phyloP scores from a whole-genome alignment of 2,113 vertebrate genomes.

The Bubalus kerabau region DNA sequence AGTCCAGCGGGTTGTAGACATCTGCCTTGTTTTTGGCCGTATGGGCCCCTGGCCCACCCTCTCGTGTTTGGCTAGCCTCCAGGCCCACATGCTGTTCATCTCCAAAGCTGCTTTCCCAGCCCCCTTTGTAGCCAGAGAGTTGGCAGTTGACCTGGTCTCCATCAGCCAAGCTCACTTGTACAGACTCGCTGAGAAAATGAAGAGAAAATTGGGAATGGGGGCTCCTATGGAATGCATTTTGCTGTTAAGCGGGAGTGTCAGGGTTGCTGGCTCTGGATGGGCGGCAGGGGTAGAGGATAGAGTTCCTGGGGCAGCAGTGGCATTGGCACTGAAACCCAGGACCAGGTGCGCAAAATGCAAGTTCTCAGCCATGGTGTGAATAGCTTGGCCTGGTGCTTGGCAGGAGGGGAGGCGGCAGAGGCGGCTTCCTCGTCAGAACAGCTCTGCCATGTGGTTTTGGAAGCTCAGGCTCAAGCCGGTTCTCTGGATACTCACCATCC shows the following conservation, averaged over 20 bases:
- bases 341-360: not conserved
- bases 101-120: not conserved
- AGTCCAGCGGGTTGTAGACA: fast-evolving
- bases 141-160: not conserved
- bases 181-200: not conserved
- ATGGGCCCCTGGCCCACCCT: fast-evolving
- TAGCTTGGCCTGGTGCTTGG: fast-evolving
- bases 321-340: not conserved
- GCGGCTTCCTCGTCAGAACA: not conserved
- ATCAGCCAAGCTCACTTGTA: not conserved
- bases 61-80: not conserved
- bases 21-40: not conserved
- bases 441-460: not conserved
- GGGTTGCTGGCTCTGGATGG: not conserved
- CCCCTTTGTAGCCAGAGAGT: not conserved
- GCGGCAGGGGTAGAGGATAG: not conserved
- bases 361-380: not conserved
- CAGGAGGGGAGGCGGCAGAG: fast-evolving
- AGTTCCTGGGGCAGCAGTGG: not conserved
- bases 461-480: not conserved
- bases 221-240: not conserved
- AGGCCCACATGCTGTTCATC: fast-evolving
- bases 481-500: not conserved
- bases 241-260: not conserved
- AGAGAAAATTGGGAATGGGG: not conserved